Evolutionary conservation across 2,113 vertebrate species (phyloP).

Genomic region (Macaca mulatta): DNA sequence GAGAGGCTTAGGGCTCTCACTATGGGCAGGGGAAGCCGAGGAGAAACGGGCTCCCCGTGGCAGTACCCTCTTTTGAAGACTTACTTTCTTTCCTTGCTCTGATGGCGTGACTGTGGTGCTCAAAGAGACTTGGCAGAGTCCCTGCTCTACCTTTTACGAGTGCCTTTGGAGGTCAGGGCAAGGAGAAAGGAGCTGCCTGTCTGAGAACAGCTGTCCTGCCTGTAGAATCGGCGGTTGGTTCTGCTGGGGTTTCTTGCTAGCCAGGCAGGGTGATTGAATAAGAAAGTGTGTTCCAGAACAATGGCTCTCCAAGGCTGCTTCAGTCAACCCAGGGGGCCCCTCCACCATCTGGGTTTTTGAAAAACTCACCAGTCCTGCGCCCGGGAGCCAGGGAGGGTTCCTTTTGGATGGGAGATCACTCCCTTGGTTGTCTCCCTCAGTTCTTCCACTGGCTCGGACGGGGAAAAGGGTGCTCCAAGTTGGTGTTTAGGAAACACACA

Average conservation of each 20-base stretch:
- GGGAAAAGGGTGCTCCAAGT: background rate
- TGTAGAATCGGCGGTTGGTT: background rate
- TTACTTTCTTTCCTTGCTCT: background rate
- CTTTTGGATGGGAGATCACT: background rate
- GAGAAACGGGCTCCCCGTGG: background rate
- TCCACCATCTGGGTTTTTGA: background rate
- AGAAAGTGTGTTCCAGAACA: background rate
- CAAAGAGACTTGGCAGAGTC: constrained; percentile 14
- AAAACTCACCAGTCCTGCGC: too few relatives aligned
- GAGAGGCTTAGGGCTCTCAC: background rate
- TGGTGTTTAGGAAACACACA: background rate
- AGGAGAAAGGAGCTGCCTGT: background rate
- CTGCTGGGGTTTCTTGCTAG: background rate
- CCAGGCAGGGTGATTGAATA: background rate
- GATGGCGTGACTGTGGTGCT: background rate
- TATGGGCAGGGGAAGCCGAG: background rate
- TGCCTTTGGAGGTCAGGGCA: background rate
- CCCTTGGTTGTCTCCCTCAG: fast-evolving
- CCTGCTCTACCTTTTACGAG: background rate
- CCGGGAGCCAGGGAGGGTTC: background rate
- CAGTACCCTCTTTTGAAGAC: background rate
- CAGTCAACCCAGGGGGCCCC: background rate
- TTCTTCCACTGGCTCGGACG: fast-evolving
- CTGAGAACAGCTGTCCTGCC: background rate
- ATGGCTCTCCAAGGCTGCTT: background rate